phyloP scores from a whole-genome alignment of 2,888 invertebrate species.

The Deilephila elpenor region DNA sequence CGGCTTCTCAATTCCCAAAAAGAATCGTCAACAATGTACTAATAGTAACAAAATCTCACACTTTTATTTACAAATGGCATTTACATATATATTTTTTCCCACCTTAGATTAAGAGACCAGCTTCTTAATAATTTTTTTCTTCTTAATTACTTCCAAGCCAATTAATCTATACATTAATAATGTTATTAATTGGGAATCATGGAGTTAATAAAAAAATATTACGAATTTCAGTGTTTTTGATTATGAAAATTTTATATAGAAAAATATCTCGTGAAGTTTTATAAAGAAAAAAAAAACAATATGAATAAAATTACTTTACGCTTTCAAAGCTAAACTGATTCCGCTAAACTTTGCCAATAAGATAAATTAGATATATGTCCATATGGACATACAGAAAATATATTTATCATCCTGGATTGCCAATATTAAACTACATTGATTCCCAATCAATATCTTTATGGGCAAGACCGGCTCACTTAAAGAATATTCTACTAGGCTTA shows the following conservation, averaged over 20 bases:
- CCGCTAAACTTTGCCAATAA: too few species aligned
- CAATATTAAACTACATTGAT: neutral
- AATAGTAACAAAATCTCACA: too few species aligned
- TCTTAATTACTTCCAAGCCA: neutral
- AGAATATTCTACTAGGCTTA: conserved; percentile 73
- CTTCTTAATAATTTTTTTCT: neutral
- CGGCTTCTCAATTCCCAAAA: too few species aligned
- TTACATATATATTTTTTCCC: neutral
- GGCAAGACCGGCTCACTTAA: conserved; percentile 31
- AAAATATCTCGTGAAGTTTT: neutral
- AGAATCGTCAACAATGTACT: too few species aligned
- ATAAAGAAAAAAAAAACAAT: too few species aligned
- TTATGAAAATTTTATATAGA: neutral
- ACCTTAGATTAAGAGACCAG: conserved; percentile 20
- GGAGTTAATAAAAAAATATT: neutral
- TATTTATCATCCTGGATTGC: neutral
- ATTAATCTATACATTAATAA: neutral
- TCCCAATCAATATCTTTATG: conserved; percentile 1
- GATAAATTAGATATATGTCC: too few species aligned
- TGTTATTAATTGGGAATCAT: neutral
- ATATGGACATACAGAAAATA: neutral
- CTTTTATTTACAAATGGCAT: neutral
- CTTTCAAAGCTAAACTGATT: too few species aligned
- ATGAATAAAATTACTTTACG: too few species aligned
- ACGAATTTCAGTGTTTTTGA: neutral